These are phyloP conservation scores for Cyclophora punctaria DNA, from an alignment of 2,888 invertebrate species.

Conservation along the genomic window DNA sequence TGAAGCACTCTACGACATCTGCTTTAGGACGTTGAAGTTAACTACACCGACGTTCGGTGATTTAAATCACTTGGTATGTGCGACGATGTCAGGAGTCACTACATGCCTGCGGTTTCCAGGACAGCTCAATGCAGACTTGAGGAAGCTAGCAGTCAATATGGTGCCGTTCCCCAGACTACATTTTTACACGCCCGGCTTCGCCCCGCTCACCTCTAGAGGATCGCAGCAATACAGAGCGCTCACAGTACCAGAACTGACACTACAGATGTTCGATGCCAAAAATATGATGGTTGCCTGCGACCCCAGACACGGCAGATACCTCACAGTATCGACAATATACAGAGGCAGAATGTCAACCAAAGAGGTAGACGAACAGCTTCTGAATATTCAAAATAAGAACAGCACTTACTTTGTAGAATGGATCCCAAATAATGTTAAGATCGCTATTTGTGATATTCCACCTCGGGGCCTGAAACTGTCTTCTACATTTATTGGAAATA, in stretches of 20 bases:
- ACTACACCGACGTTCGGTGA: slow-evolving; percentile 87
- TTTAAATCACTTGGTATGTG: slow-evolving; percentile 86
- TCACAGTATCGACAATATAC: too few relatives aligned
- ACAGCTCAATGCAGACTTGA: slow-evolving; percentile 62
- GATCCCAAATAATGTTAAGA: slow-evolving; percentile 87
- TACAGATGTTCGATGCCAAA: too few relatives aligned
- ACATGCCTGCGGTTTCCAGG: slow-evolving; percentile 82
- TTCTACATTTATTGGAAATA: slow-evolving; percentile 91
- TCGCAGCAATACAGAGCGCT: too few relatives aligned
- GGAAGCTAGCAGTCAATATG: slow-evolving; percentile 66
- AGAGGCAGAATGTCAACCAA: too few relatives aligned
- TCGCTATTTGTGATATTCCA: slow-evolving; percentile 87
- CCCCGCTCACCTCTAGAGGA: slow-evolving; percentile 84
- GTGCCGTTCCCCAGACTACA: slow-evolving; percentile 80
- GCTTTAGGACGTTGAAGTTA: slow-evolving; percentile 83
- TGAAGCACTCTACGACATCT: slow-evolving; percentile 83
- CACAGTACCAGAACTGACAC: too few relatives aligned
- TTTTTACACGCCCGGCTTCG: slow-evolving; percentile 76
- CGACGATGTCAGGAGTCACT: slow-evolving; percentile 91
- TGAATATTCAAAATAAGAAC: slow-evolving; percentile 86
- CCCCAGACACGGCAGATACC: too few relatives aligned
- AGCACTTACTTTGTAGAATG: slow-evolving; percentile 86
- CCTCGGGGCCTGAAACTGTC: slow-evolving; percentile 86
- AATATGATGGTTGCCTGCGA: too few relatives aligned
- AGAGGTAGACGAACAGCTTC: too few relatives aligned